Conservation (phyloP, 2,797 vertebrate species). For the Sternarchorhynchus goeldii region DNA sequence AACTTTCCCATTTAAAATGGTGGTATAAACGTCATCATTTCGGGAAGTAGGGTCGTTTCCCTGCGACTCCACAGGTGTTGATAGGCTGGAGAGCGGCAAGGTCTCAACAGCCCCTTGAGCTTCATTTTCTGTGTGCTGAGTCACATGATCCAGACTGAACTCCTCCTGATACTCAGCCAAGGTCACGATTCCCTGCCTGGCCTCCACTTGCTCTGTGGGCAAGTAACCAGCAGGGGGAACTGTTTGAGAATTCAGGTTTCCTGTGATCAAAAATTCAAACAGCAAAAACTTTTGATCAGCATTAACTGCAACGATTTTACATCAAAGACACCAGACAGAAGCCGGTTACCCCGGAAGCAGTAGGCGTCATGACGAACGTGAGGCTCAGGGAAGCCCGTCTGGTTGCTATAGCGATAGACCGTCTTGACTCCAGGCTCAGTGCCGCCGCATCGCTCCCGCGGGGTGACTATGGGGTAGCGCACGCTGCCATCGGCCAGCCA, state of each 20-base stretch:
- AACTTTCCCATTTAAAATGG: constrained; percentile 31
- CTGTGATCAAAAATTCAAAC: constrained; percentile 48
- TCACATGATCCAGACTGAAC: constrained; percentile 65
- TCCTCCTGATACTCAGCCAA: constrained; percentile 79
- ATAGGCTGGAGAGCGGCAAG: constrained; percentile 67
- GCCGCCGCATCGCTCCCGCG: constrained; percentile 87
- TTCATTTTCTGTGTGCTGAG: constrained; percentile 69
- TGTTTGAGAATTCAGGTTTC: constrained; percentile 66
- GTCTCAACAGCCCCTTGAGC: constrained; percentile 80
- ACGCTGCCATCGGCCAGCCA: constrained; percentile 94
- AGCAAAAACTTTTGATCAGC: not conserved
- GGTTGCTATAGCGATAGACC: constrained; percentile 88
- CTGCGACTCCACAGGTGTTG: constrained; percentile 46
- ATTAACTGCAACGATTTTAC: not conserved
- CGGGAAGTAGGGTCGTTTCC: constrained; percentile 39
- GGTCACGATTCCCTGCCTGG: constrained; percentile 77
- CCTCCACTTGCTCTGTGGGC: constrained; percentile 74
- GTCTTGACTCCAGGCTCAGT: constrained; percentile 86
- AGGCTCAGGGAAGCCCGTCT: constrained; percentile 89
- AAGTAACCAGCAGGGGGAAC: constrained; percentile 67
- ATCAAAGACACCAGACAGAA: not conserved
- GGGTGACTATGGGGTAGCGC: constrained; percentile 88
- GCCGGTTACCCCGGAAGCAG: constrained; percentile 85
- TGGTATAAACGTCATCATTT: constrained; percentile 34
- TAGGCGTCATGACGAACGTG: constrained; percentile 83